These are phyloP conservation scores for Aphidius ervi DNA, from an alignment of 1,140 invertebrate species.

Conservation along the genomic window DNA sequence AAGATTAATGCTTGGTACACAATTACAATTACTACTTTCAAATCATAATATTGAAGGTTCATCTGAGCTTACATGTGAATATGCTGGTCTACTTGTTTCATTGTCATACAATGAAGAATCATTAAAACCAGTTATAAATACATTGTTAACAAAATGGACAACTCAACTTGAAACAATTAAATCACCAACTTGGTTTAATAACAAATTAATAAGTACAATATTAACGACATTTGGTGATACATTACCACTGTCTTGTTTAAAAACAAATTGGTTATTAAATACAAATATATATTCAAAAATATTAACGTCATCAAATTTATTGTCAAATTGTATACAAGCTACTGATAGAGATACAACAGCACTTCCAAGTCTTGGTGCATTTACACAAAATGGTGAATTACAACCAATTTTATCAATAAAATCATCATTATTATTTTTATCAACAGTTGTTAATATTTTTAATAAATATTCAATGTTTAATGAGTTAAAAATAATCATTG, in stretches of 20 bases:
- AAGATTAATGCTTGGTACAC: slow-evolving; percentile 33
- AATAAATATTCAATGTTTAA: slow-evolving; percentile 16
- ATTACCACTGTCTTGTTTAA: slow-evolving; percentile 19
- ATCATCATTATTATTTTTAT: slow-evolving; percentile 40
- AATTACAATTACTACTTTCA: slow-evolving; percentile 37
- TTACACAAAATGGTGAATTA: slow-evolving; percentile 39
- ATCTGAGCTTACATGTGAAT: slow-evolving; percentile 41
- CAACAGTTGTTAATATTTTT: slow-evolving; percentile 30
- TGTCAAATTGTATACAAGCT: slow-evolving; percentile 28
- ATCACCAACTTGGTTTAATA: slow-evolving; percentile 39
- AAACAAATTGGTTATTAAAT: slow-evolving; percentile 33
- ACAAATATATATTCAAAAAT: slow-evolving; percentile 36
- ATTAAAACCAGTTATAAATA: slow-evolving; percentile 31
- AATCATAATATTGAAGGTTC: slow-evolving; percentile 38
- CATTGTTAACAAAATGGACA: slow-evolving; percentile 44
- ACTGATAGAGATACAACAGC: slow-evolving; percentile 37
- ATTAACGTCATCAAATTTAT: slow-evolving; percentile 42
- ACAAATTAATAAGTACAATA: slow-evolving; percentile 39
- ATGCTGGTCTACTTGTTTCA: slow-evolving; percentile 40
- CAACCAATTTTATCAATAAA: slow-evolving; percentile 37
- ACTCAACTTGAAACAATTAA: slow-evolving; percentile 37
- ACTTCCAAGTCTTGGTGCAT: slow-evolving; percentile 39
- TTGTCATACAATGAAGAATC: slow-evolving; percentile 30
- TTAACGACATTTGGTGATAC: slow-evolving; percentile 33
- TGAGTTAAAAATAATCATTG: slow-evolving; percentile 31